These are phyloP conservation scores for Hyposmocoma kahamanoa DNA, from an alignment of 1,140 invertebrate genomes.

Conservation along the genomic window DNA sequence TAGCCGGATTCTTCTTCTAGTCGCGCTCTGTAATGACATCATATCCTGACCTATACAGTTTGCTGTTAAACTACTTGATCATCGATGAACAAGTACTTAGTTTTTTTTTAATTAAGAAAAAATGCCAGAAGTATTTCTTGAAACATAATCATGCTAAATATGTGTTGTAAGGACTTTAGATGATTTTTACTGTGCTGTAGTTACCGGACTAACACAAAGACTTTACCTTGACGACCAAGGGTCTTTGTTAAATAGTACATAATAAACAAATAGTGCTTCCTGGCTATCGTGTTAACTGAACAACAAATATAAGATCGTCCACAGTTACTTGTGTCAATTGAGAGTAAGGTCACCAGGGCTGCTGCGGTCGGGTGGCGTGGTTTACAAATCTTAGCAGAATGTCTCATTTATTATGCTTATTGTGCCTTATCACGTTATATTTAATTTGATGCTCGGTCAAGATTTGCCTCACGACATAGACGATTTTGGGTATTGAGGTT, in stretches of 20 bases:
- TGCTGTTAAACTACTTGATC: too few relatives aligned
- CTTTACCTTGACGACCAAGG: slow-evolving; percentile 43
- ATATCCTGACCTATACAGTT: slow-evolving; percentile 43
- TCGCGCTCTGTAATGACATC: slow-evolving; percentile 50
- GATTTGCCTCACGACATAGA: not conserved
- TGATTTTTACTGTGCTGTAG: slow-evolving; percentile 16
- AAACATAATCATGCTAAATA: too few relatives aligned
- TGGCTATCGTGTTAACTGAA: slow-evolving; percentile 54
- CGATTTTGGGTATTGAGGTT: not conserved
- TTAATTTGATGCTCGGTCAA: not conserved
- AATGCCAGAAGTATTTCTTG: too few relatives aligned
- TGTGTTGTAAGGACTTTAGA: not conserved
- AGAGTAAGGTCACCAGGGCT: slow-evolving; percentile 40
- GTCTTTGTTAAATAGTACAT: slow-evolving; percentile 39
- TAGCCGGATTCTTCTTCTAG: slow-evolving; percentile 58
- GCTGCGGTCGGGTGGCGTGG: not conserved
- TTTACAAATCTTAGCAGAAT: not conserved
- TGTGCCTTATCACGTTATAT: too few relatives aligned
- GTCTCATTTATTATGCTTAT: too few relatives aligned
- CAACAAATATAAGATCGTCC: slow-evolving; percentile 48
- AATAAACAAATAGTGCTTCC: slow-evolving; percentile 32
- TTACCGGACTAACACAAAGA: slow-evolving; percentile 30
- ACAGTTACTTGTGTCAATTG: slow-evolving; percentile 38
- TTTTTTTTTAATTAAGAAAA: too few relatives aligned
- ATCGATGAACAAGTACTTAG: too few relatives aligned